Evolutionary conservation across 1,140 invertebrate genomes (phyloP).

Genomic region (Nephila pilipes): DNA sequence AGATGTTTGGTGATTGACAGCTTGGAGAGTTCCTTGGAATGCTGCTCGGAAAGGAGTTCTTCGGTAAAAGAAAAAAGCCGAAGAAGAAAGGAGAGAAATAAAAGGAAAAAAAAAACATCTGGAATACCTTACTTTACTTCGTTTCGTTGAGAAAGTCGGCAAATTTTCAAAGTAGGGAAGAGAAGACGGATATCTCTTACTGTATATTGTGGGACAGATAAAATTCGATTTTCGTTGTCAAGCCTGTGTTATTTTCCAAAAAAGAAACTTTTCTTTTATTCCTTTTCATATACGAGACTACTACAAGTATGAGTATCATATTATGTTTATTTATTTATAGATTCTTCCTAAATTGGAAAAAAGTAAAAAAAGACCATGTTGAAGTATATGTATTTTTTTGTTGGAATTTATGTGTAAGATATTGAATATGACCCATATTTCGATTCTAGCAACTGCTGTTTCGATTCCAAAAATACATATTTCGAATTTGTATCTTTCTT

Average conservation of each 20-base stretch:
- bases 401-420: constrained; percentile 23
- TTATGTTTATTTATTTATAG: constrained; percentile 72
- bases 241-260: constrained; percentile 60
- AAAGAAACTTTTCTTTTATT: constrained; percentile 36
- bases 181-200: not conserved
- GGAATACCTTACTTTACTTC: constrained; percentile 37
- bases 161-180: constrained; percentile 30
- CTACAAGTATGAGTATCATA: constrained; percentile 49
- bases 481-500: constrained; percentile 32
- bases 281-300: not conserved
- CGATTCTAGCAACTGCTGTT: not conserved
- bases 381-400: not conserved
- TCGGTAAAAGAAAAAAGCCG: not conserved
- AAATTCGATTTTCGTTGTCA: constrained; percentile 69
- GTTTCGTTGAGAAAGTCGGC: constrained; percentile 42
- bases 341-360: constrained; percentile 56
- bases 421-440: constrained; percentile 34
- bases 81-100: not conserved
- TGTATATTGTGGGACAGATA: constrained; percentile 36
- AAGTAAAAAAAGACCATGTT: not conserved
- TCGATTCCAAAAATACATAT: constrained; percentile 16
- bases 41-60: not conserved
- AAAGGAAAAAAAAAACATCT: not conserved
- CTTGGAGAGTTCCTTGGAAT: not conserved
- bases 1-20: constrained; percentile 38